phyloP scores from a whole-genome alignment of 2,797 vertebrate species.

The Danio albolineatus region DNA sequence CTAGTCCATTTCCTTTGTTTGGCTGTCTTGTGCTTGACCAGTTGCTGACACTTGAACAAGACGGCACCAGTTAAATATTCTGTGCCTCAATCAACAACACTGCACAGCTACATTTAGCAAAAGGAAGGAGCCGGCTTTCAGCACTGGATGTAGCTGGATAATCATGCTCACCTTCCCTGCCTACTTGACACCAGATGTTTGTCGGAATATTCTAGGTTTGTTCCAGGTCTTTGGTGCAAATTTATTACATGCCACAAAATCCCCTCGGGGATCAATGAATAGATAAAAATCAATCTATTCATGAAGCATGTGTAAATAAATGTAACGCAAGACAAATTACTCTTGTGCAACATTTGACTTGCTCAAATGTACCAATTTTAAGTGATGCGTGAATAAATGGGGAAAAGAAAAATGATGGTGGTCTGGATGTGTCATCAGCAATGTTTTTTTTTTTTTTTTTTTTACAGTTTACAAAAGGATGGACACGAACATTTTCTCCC shows the following conservation, averaged over 20 bases:
- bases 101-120: background rate
- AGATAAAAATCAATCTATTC: background rate
- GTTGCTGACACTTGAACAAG: constrained; percentile 17
- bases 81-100: constrained; percentile 24
- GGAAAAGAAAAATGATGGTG: background rate
- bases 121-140: background rate
- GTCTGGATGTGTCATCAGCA: constrained; percentile 4
- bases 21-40: constrained; percentile 33
- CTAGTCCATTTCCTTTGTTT: constrained; percentile 50
- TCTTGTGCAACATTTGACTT: constrained; percentile 12
- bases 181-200: background rate
- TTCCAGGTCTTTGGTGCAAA: background rate
- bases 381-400: background rate
- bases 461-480: constrained; percentile 8
- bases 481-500: constrained; percentile 53
- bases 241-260: background rate
- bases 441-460: constrained; percentile 39
- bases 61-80: constrained; percentile 26
- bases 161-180: background rate
- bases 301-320: background rate
- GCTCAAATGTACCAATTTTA: constrained; percentile 1
- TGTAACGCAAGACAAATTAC: background rate
- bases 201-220: background rate
- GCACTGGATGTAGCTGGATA: background rate
- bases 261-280: background rate